Conservation (phyloP, 2,113 vertebrate species). For the Centrocercus urophasianus region DNA sequence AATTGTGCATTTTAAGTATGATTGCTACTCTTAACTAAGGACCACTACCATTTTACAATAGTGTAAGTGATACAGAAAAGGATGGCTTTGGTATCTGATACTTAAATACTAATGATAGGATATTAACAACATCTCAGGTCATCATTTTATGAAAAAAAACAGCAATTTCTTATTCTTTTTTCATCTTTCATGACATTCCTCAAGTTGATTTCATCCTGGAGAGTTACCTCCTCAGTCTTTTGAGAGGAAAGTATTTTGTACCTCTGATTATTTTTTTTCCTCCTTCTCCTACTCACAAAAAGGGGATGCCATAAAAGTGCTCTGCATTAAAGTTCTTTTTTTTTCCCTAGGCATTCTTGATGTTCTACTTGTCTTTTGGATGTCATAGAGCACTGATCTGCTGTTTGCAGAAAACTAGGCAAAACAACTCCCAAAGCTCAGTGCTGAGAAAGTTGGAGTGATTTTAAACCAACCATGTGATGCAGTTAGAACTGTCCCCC, state of each 20-base stretch:
- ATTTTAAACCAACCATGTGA: not conserved
- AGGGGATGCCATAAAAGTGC: not conserved
- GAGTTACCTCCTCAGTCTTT: not conserved
- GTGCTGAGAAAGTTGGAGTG: not conserved
- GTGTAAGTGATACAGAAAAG: not conserved
- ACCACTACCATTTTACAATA: not conserved
- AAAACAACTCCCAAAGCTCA: not conserved
- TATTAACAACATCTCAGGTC: not conserved
- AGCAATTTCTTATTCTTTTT: not conserved
- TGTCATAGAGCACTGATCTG: not conserved
- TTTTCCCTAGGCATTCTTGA: not conserved
- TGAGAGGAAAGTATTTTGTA: not conserved
- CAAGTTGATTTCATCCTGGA: not conserved
- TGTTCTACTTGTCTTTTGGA: not conserved
- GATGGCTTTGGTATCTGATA: not conserved
- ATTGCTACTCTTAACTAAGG: not conserved
- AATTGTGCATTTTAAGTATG: not conserved
- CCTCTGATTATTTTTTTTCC: not conserved
- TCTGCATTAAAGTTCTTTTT: not conserved
- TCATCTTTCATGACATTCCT: not conserved
- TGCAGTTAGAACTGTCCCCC: not conserved
- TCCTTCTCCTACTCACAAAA: not conserved
- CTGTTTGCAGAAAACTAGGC: not conserved
- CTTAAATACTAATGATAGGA: not conserved
- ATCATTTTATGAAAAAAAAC: not conserved